A percentile compares a stretch with the other conserved stretches of the same genome.
Evolutionary conservation across 1,140 invertebrate species (phyloP).

Genomic region (Drosophila sucinea): DNA sequence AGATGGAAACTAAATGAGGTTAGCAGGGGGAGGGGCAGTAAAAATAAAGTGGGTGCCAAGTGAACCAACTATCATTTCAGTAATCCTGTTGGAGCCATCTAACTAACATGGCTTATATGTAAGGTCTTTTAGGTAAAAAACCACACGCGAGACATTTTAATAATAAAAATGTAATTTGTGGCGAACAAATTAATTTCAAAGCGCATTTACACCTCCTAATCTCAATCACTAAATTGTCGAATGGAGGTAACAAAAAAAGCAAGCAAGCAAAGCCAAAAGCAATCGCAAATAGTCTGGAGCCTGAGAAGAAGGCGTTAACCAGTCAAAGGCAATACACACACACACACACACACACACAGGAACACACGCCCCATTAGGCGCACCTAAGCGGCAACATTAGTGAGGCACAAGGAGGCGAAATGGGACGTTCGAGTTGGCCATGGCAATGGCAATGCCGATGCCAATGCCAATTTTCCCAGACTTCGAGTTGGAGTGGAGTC

Average conservation of each 20-base stretch:
- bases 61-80: no score
- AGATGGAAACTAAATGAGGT: slow-evolving; percentile 45
- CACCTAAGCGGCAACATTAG: slow-evolving; percentile 74
- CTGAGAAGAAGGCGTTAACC: slow-evolving; percentile 61
- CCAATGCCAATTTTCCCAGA: slow-evolving; percentile 73
- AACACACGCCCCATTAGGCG: slow-evolving; percentile 59
- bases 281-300: slow-evolving; percentile 18
- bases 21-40: background rate
- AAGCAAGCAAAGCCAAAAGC: slow-evolving; percentile 34
- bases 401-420: slow-evolving; percentile 25
- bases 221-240: slow-evolving; percentile 79
- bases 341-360: slow-evolving; percentile 23
- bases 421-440: slow-evolving; percentile 18
- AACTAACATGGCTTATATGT: background rate
- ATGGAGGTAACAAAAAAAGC: slow-evolving; percentile 54
- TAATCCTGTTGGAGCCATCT: background rate
- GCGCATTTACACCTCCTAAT: slow-evolving; percentile 80
- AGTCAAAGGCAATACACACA: slow-evolving; percentile 21
- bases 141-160: slow-evolving; percentile 75
- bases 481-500: slow-evolving; percentile 29
- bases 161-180: slow-evolving; percentile 82
- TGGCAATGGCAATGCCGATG: slow-evolving; percentile 58
- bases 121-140: slow-evolving; percentile 9
- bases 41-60: no score
- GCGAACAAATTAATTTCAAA: slow-evolving; percentile 78